Evolutionary conservation across 2,888 invertebrate species (phyloP).

Genomic region (Eristalis arbustorum): DNA sequence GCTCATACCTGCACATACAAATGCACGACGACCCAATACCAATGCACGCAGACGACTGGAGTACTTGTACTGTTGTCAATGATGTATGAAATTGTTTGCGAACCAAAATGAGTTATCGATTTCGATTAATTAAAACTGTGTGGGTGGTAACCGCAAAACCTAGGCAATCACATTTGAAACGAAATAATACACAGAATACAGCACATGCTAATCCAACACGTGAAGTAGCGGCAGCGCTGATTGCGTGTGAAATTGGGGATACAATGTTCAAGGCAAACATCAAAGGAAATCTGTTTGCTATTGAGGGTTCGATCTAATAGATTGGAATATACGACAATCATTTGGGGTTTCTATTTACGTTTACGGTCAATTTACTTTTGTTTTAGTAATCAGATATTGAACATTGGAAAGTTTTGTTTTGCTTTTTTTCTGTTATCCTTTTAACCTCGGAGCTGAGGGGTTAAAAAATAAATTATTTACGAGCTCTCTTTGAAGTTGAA

Average conservation of each 20-base stretch:
- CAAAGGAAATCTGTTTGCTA: neutral
- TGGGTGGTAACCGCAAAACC: slow-evolving; percentile 25
- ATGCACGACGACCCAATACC: too few relatives aligned
- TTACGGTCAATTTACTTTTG: neutral
- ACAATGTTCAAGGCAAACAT: slow-evolving; percentile 1
- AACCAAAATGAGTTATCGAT: slow-evolving; percentile 47
- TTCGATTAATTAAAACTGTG: slow-evolving; percentile 55
- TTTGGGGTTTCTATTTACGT: slow-evolving; percentile 20
- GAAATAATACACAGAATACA: slow-evolving; percentile 25
- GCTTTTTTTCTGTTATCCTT: too few relatives aligned
- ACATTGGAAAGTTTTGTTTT: neutral
- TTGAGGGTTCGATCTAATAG: neutral
- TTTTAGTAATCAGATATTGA: neutral
- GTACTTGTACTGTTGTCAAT: neutral
- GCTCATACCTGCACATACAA: neutral
- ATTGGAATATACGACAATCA: neutral
- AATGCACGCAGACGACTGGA: neutral
- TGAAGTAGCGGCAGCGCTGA: neutral
- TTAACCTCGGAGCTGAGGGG: neutral
- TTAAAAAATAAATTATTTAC: neutral
- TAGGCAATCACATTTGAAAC: slow-evolving; percentile 32
- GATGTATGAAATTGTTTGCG: slow-evolving; percentile 32
- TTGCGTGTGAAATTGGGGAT: slow-evolving; percentile 34
- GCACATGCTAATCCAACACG: slow-evolving; percentile 3
- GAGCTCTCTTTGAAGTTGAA: neutral